These are phyloP conservation scores for Apostichopus parvimensis DNA, from an alignment of 35 echinoderm and acorn worm species.

Conservation along the genomic window DNA sequence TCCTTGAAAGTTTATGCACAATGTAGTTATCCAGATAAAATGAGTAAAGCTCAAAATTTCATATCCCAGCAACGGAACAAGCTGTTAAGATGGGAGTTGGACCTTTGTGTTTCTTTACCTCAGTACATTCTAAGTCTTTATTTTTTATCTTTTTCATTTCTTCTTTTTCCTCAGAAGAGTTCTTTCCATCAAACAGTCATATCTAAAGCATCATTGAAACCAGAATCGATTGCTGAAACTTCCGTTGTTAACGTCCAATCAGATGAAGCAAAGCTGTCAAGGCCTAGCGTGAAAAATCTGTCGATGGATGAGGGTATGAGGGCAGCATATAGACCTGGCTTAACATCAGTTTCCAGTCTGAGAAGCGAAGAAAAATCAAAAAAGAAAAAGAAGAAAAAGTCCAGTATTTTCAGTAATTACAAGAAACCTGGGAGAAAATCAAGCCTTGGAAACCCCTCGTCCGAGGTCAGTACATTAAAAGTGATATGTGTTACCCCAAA, in stretches of 20 bases:
- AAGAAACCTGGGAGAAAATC: slow-evolving; percentile 6
- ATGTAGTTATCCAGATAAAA: no score
- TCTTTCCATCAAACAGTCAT: neutral
- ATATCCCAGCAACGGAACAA: no score
- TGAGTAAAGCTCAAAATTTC: no score
- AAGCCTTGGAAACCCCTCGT: neutral
- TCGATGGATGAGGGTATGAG: neutral
- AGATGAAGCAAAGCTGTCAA: neutral
- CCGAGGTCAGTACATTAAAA: neutral
- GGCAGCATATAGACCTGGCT: neutral
- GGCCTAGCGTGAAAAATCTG: neutral
- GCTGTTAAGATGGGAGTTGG: no score
- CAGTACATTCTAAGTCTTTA: neutral
- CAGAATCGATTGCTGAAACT: neutral
- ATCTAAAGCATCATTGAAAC: neutral
- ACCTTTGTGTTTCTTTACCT: no score
- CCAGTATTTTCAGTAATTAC: slow-evolving; percentile 39
- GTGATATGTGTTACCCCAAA: no score
- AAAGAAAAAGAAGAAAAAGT: slow-evolving; percentile 29
- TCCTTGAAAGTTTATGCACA: no score
- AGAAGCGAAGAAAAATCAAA: neutral
- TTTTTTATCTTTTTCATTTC: neutral
- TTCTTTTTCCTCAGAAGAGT: neutral
- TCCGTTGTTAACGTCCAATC: neutral
- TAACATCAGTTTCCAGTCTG: neutral